Base-by-base conservation (phyloP, 1,140 invertebrate genomes). In the Procambarus virginalis region DNA sequence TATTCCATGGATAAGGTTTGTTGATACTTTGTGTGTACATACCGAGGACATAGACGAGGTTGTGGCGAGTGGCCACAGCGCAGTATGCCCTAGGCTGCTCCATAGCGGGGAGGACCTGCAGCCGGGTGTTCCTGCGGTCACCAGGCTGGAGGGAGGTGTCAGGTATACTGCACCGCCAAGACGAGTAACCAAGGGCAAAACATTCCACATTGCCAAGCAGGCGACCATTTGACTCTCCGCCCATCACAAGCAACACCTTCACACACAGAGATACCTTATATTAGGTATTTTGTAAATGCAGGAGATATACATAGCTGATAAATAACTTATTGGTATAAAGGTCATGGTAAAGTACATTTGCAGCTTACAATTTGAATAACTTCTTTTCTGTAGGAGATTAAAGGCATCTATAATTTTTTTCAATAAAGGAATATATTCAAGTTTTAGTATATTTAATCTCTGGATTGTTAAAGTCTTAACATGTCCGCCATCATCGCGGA, bases 181-280 rank as follows among this genome's bases (percentile, higher is more conserved):
- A 78, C 5, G 88, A 77, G 55, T 78, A 84, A 4, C 88, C 88
- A n/a, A 89, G 51, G 10, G 81, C 82, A 68, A 89, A 89, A 75
- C 88, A 89, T 55, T 89, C 88, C n/a, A 75, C 84, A 78, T 89
- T 89, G 14, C 88, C 68, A n/a, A 89, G 73, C 22, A 89, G 17
- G 6, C 88, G 81, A 73, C 88, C 88, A 75, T 89, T 89, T 45
- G 88, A 89, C 58, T 89, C 88, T 6, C 88, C 88, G 34, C 68
- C 88, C 81, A 89, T 89, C 46, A 89, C 88, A 14, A 89, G 81
- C 46, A 89, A 34, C 34, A 89, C 88, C 88, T 89, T 51, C 8
- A 45, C 9, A 55, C 17, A 84, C 17, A 58, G 73, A 14, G 8
- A 77, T 17, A 14, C 22, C 20, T 34, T 76, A 3, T 51, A 5